These are phyloP conservation scores for Beroe forskalii DNA, from an alignment of 37 sponge, comb jelly and placozoan species.

Conservation along the genomic window DNA sequence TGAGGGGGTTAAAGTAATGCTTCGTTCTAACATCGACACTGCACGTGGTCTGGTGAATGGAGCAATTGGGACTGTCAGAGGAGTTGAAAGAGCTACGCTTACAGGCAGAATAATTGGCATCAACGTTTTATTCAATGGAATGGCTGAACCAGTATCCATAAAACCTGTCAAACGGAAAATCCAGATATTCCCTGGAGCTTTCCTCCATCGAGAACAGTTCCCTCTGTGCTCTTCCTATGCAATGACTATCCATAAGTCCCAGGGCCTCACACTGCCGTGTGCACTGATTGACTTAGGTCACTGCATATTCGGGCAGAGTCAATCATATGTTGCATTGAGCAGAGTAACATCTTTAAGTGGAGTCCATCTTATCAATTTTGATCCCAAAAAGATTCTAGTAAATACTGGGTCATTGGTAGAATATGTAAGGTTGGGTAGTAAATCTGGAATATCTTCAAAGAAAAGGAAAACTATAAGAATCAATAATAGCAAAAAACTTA, in stretches of 20 bases:
- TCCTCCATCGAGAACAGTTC: slow-evolving; percentile 68
- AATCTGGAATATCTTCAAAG: too few relatives aligned
- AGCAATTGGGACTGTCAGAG: slow-evolving; percentile 66
- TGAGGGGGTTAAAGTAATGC: slow-evolving; percentile 75
- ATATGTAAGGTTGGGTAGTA: background rate
- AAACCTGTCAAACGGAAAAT: slow-evolving; percentile 66
- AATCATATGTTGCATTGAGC: slow-evolving; percentile 89
- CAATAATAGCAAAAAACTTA: too few relatives aligned
- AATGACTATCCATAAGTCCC: slow-evolving; percentile 69
- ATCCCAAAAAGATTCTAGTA: background rate
- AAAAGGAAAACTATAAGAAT: too few relatives aligned
- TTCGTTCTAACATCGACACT: slow-evolving; percentile 70
- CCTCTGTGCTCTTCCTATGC: slow-evolving; percentile 68
- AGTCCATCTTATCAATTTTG: slow-evolving; percentile 77
- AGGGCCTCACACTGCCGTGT: slow-evolving; percentile 69
- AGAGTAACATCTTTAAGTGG: slow-evolving; percentile 74
- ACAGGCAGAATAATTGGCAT: too few relatives aligned
- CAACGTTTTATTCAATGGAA: slow-evolving; percentile 72
- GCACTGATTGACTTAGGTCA: slow-evolving; percentile 70
- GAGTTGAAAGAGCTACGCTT: slow-evolving; percentile 2
- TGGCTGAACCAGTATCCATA: background rate
- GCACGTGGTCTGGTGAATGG: slow-evolving; percentile 71
- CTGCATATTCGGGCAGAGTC: slow-evolving; percentile 81
- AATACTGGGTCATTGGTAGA: background rate
- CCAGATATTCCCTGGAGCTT: slow-evolving; percentile 65